A percentile compares a stretch with the other conserved stretches of the same genome.
These are phyloP conservation scores for Ibycter americanus DNA, from an alignment of 2,797 vertebrate genomes.

Conservation along the genomic window DNA sequence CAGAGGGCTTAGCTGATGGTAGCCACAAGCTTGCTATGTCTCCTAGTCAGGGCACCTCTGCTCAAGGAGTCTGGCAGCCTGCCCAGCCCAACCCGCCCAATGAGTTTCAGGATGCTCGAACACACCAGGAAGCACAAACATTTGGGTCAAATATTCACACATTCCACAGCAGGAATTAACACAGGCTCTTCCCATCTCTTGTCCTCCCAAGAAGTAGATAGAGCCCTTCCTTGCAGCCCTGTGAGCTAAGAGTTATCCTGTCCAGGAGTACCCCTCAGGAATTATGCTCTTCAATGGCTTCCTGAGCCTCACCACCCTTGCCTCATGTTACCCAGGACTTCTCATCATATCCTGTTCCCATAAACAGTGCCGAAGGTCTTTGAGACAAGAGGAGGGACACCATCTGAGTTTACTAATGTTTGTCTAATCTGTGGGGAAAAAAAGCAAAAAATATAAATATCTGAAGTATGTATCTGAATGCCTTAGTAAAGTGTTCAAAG, in stretches of 20 bases:
- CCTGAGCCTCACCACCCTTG: not conserved
- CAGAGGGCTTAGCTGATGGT: not conserved
- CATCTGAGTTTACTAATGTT: not conserved
- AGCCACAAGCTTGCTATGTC: not conserved
- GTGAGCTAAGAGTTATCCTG: not conserved
- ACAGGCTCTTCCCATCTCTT: not conserved
- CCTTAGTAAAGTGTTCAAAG: not conserved
- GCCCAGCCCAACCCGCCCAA: accelerated
- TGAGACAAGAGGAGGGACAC: not conserved
- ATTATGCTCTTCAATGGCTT: not conserved
- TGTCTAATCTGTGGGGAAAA: not conserved
- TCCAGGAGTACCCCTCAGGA: not conserved
- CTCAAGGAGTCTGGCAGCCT: not conserved
- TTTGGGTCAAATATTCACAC: not conserved
- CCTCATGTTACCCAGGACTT: not conserved
- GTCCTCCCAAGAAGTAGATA: not conserved
- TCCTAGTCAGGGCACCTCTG: not conserved
- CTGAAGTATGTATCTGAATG: not conserved
- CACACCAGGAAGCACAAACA: not conserved
- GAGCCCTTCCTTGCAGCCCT: not conserved
- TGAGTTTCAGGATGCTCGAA: not conserved
- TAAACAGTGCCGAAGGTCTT: not conserved
- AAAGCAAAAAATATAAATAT: not conserved
- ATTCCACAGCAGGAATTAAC: not conserved
- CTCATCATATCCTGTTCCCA: accelerated